Conservation (phyloP, 1,140 invertebrate species). For the Brachionus rubens region DNA sequence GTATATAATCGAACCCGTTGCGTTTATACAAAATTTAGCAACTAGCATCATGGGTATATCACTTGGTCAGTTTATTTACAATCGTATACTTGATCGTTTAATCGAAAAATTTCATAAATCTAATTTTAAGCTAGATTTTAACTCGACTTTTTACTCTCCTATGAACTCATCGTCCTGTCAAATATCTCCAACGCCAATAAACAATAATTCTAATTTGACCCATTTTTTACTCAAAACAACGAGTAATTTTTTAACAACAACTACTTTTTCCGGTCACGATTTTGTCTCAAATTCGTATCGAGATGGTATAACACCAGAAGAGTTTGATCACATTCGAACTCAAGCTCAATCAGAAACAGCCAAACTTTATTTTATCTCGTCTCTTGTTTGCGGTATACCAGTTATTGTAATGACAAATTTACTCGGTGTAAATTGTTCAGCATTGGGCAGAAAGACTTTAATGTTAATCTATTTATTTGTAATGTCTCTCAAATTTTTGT, state of each 20-base stretch:
- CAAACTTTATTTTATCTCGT: conserved; percentile 1
- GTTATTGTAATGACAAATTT: conserved; percentile 36
- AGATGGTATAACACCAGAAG: not conserved
- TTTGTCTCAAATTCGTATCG: not conserved
- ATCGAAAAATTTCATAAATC: not conserved
- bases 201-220: not conserved
- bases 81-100: not conserved
- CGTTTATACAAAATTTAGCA: conserved; percentile 43
- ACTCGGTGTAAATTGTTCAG: conserved; percentile 23
- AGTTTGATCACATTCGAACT: conserved; percentile 14
- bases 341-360: conserved; percentile 33
- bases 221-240: not conserved
- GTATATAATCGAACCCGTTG: conserved; percentile 30
- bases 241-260: not conserved
- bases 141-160: not conserved
- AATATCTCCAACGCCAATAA: not conserved
- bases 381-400: conserved; percentile 33
- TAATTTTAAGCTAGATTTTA: not conserved
- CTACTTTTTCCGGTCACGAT: not conserved
- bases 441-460: conserved; percentile 19
- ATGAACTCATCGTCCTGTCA: not conserved
- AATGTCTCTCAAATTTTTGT: conserved; percentile 26
- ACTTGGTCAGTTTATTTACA: conserved; percentile 45
- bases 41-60: conserved; percentile 29
- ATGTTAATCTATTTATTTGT: conserved; percentile 45